phyloP scores from a whole-genome alignment of 2,113 vertebrate species.

The Platichthys stellatus region DNA sequence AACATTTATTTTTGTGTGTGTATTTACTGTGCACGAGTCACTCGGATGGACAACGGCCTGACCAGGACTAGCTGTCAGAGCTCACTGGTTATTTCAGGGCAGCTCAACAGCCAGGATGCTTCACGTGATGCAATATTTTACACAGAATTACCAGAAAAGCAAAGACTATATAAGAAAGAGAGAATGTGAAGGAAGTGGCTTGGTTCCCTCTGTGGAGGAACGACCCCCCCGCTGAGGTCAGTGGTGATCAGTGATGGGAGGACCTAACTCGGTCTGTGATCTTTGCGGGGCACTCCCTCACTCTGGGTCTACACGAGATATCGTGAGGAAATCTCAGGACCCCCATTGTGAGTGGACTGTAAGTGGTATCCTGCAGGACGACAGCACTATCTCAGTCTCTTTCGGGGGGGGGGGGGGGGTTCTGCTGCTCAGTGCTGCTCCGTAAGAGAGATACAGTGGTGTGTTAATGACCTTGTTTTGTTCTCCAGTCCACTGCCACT shows the following conservation, averaged over 20 bases:
- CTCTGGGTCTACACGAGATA: conserved; percentile 2
- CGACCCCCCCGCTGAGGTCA: background rate
- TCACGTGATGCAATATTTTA: background rate
- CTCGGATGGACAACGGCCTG: too few relatives aligned
- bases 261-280: conserved; percentile 28
- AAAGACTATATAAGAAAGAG: background rate
- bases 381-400: conserved; percentile 20
- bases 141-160: background rate
- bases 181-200: background rate
- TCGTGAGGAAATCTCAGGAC: conserved; percentile 46
- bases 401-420: conserved; percentile 39
- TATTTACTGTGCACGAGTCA: background rate
- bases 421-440: conserved; percentile 15
- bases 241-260: conserved; percentile 18
- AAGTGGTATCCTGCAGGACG: conserved; percentile 62
- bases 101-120: background rate
- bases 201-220: background rate
- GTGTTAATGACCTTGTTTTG: conserved; percentile 9
- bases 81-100: background rate
- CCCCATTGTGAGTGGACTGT: conserved; percentile 56
- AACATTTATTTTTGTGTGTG: too few relatives aligned
- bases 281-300: conserved; percentile 33
- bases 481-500: background rate
- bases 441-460: background rate
- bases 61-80: background rate